Percentiles rank a stretch among this genome's conserved stretches.
These are phyloP conservation scores for Mongoloraphidia duomilia DNA, from an alignment of 2,888 invertebrate species.

Conservation along the genomic window DNA sequence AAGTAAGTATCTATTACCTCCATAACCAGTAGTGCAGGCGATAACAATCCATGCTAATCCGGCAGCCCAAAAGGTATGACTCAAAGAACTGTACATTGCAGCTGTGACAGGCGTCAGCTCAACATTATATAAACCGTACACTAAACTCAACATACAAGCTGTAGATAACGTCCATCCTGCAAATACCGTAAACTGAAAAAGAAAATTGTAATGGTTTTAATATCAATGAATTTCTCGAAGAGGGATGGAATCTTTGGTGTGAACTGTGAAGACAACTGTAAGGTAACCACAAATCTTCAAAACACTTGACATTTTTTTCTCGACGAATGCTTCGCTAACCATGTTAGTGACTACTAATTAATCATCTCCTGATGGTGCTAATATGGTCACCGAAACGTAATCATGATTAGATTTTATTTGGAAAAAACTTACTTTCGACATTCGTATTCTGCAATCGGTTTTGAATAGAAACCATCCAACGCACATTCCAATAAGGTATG, in stretches of 20 bases:
- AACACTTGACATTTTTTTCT: no score
- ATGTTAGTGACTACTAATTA: no score
- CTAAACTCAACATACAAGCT: conserved; percentile 51
- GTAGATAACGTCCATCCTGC: conserved; percentile 58
- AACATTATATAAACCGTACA: conserved; percentile 63
- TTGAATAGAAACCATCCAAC: conserved; percentile 73
- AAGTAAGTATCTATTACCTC: conserved; percentile 35
- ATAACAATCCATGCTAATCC: conserved; percentile 71
- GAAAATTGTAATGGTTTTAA: not conserved
- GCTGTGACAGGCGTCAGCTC: conserved; percentile 53
- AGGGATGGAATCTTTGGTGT: no score
- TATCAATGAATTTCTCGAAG: no score
- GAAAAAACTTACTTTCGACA: conserved; percentile 42
- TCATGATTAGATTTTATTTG: not conserved
- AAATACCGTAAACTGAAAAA: conserved; percentile 42
- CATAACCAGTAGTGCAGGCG: conserved; percentile 72
- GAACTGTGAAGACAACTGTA: no score
- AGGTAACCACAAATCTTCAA: no score
- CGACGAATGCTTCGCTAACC: no score
- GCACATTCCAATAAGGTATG: conserved; percentile 72
- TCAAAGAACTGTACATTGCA: conserved; percentile 66
- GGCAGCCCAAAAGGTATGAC: conserved; percentile 72
- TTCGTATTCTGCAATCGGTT: conserved; percentile 61
- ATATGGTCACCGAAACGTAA: not conserved
- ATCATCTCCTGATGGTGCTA: no score